Evolutionary conservation across 2,113 vertebrate species (phyloP), one percentile per base, ranked within the genome.

Genomic region (Notothenia rossii): DNA sequence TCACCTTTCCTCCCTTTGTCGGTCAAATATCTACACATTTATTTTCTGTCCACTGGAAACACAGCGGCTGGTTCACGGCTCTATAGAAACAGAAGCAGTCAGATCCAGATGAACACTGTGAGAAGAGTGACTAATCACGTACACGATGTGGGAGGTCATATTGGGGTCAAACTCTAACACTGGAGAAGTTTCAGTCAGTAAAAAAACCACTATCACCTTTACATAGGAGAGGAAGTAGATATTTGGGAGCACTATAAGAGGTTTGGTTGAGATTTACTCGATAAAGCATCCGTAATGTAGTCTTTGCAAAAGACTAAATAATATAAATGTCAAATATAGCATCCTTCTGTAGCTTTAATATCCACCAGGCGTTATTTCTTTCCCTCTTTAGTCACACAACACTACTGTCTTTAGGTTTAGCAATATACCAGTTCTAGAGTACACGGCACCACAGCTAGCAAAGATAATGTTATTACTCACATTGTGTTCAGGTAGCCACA

Each of bases 41-140:
- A 75, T 75, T 12, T 50, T 20, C 17, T 20, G 36, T 55, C 66
- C 55, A 69, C 51, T 22, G 12, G 33, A 56, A 4, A 29, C 60
- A 64, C 72, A 55, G 60, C 29, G 72, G 50, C 36, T 36, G 60
- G 72, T 45, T 74, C 58, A 61, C 18, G 71, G 71, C 48, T 73
- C 62, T 22, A 50, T 29, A 40, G 46, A 49, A n/a, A 29, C 36
- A 70, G 12, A 71, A n/a, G 55, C 43, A 58, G 40, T 18, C 51
- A 14, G 18, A 69, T 54, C 67, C 40, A 49, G 43, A 59, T n/a
- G 15, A 33, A 58, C 40, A n/a, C 69, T 1, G 22, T 18, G 54
- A 59, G 40, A 20, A 8, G 20, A 56, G 43, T 1, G 69, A n/a
- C 54, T 20, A 4, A 9, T 13, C 15, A 33, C 17, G 12, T 33